Conservation (phyloP, 2,113 vertebrate genomes). For the Strix uralensis region DNA sequence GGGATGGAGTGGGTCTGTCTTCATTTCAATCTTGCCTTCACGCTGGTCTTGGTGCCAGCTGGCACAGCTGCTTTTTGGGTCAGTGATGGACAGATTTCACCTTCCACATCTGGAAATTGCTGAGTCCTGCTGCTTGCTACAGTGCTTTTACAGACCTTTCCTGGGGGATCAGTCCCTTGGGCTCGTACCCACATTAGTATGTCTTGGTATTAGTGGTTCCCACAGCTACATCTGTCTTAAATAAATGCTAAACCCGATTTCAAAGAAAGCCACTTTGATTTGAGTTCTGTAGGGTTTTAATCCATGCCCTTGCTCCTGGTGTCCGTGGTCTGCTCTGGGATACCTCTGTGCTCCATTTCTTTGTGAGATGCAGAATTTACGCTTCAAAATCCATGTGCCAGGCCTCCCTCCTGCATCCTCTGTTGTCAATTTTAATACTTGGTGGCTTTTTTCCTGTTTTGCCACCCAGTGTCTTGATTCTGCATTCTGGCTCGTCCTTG, state of each 20-base stretch:
- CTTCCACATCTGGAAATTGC: background rate
- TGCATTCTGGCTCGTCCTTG: background rate
- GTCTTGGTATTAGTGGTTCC: background rate
- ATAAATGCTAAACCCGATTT: background rate
- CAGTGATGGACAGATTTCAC: background rate
- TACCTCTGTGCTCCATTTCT: background rate
- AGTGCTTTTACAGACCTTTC: background rate
- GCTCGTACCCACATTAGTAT: background rate
- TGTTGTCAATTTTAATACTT: background rate
- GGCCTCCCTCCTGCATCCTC: background rate
- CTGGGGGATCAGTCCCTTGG: background rate
- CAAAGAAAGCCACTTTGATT: background rate
- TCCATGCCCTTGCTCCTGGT: accelerated
- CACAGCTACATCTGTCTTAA: background rate
- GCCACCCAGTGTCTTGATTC: background rate
- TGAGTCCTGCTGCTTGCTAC: background rate
- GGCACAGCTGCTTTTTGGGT: background rate
- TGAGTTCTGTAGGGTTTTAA: background rate
- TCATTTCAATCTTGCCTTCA: background rate
- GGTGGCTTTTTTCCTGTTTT: background rate
- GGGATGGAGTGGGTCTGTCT: background rate
- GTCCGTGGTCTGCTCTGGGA: background rate
- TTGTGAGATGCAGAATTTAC: background rate
- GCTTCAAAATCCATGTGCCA: background rate
- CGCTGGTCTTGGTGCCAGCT: background rate